Conservation (phyloP, 2,888 invertebrate species). For the Heliothis peltigera region DNA sequence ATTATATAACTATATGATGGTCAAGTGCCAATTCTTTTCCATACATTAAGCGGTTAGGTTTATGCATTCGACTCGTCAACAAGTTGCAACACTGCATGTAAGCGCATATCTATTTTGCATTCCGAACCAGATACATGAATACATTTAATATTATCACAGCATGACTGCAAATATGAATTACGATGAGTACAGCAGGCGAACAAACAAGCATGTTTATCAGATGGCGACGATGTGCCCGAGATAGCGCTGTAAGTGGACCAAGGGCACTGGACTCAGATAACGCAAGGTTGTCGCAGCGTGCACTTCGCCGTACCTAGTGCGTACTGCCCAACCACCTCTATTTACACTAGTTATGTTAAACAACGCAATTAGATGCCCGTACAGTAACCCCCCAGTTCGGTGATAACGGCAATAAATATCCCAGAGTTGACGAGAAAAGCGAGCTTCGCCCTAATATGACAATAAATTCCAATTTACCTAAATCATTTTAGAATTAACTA, state of each 20-base stretch:
- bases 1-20: not conserved
- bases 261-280: constrained; percentile 85
- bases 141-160: constrained; percentile 56
- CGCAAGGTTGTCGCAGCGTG: constrained; percentile 78
- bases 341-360: constrained; percentile 38
- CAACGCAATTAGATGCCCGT: constrained; percentile 27
- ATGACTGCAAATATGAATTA: constrained; percentile 61
- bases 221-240: constrained; percentile 81
- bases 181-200: constrained; percentile 56
- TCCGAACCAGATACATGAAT: constrained; percentile 51
- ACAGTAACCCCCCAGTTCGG: not conserved
- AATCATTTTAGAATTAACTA: constrained; percentile 9
- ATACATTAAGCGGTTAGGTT: constrained; percentile 4
- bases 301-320: constrained; percentile 44
- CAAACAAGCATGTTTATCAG: constrained; percentile 80
- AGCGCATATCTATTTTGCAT: constrained; percentile 46
- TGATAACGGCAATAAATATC: constrained; percentile 20
- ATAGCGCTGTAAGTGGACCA: constrained; percentile 86
- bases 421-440: constrained; percentile 12
- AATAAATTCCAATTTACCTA: constrained; percentile 27
- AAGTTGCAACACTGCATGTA: constrained; percentile 37
- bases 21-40: constrained; percentile 6
- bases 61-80: constrained; percentile 21
- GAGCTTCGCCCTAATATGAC: constrained; percentile 6
- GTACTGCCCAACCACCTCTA: constrained; percentile 36